A percentile compares a stretch with the other conserved stretches of the same genome.
phyloP scores from a whole-genome alignment of 2,888 invertebrate species.

The Leptinotarsa juncta region DNA sequence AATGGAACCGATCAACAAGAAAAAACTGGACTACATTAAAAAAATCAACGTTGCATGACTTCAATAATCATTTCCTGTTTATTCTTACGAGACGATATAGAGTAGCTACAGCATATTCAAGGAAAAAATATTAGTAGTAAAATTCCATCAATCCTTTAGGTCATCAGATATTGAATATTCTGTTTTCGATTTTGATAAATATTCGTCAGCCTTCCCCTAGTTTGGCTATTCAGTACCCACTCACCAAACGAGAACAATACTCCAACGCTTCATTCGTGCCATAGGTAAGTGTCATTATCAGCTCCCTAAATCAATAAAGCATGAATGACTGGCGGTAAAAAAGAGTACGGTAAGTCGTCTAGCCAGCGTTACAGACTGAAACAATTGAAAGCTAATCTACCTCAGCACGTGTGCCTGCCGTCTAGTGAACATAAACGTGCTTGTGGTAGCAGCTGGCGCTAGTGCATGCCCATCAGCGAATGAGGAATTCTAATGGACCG shows the following conservation, averaged over 20 bases:
- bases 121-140: background rate
- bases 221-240: background rate
- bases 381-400: constrained; percentile 46
- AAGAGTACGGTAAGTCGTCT: constrained; percentile 47
- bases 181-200: background rate
- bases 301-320: constrained; percentile 34
- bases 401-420: constrained; percentile 47
- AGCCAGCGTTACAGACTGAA: constrained; percentile 48
- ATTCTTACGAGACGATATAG: too few species aligned
- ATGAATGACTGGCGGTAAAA: constrained; percentile 31
- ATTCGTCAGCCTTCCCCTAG: background rate
- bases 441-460: constrained; percentile 38
- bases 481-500: constrained; percentile 12
- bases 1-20: too few species aligned
- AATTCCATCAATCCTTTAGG: background rate
- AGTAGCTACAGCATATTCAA: too few species aligned
- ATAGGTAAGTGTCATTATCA: constrained; percentile 42
- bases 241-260: background rate
- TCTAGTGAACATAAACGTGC: constrained; percentile 22
- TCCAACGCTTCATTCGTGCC: constrained; percentile 21
- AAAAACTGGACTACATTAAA: too few species aligned
- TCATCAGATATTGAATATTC: background rate
- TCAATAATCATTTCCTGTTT: too few species aligned
- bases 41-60: too few species aligned
- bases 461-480: constrained; percentile 6